Evolutionary conservation across 2,888 invertebrate species (phyloP).

Genomic region (Melieria crassipennis): DNA sequence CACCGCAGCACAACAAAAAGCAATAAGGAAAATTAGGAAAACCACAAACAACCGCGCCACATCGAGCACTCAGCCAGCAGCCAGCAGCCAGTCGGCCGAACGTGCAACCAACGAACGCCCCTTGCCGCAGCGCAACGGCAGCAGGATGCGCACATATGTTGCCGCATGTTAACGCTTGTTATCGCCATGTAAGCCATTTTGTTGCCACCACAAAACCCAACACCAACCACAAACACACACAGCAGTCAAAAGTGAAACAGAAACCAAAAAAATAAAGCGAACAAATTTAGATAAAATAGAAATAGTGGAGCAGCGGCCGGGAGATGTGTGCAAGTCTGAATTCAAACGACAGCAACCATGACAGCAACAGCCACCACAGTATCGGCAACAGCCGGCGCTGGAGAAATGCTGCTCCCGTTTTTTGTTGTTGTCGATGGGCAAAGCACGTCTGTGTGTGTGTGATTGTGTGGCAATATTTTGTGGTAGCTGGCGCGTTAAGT

Average conservation of each 20-base stretch:
- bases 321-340: neutral
- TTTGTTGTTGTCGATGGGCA: neutral
- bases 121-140: neutral
- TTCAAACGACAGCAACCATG: neutral
- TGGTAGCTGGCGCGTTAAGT: constrained; percentile 15
- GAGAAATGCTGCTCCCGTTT: too few relatives aligned
- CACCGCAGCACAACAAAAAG: neutral
- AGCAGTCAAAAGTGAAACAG: neutral
- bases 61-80: neutral
- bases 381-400: constrained; percentile 12
- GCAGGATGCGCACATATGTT: constrained; percentile 44
- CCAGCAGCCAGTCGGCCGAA: neutral
- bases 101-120: neutral
- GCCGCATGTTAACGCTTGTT: constrained; percentile 42
- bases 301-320: constrained; percentile 1
- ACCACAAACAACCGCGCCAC: constrained; percentile 20
- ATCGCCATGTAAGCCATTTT: constrained; percentile 50
- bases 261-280: neutral
- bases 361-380: neutral
- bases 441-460: constrained; percentile 1
- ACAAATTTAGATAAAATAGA: constrained; percentile 14
- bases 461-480: constrained; percentile 1
- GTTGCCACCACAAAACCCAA: constrained; percentile 27
- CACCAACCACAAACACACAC: neutral
- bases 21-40: constrained; percentile 15